Evolutionary conservation across 1,140 invertebrate genomes (phyloP).

Genomic region (Euborellia annulipes): DNA sequence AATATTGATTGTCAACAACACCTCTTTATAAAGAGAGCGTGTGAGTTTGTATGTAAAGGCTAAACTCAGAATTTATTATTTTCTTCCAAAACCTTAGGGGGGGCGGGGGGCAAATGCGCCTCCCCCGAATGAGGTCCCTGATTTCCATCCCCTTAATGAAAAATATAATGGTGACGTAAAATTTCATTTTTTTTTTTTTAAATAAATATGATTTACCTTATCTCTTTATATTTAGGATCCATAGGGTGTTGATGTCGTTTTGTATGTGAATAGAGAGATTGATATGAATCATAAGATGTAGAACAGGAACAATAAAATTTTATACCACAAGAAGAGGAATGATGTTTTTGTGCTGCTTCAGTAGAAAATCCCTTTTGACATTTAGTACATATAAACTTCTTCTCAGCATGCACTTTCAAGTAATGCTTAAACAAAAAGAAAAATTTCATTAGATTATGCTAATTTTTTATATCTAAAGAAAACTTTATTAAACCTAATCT

Average conservation of each 20-base stretch:
- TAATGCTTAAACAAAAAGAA: slow-evolving; percentile 33
- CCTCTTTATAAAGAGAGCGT: too few relatives aligned
- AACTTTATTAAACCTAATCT: too few relatives aligned
- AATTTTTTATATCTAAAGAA: too few relatives aligned
- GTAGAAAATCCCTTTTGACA: slow-evolving; percentile 40
- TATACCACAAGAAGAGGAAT: slow-evolving; percentile 32
- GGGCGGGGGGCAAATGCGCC: too few relatives aligned
- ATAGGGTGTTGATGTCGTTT: slow-evolving; percentile 33
- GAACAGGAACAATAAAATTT: slow-evolving; percentile 36
- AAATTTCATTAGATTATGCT: neutral
- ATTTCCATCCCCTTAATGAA: too few relatives aligned
- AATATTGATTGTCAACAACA: too few relatives aligned
- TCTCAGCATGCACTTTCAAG: slow-evolving; percentile 41
- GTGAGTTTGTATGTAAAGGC: too few relatives aligned
- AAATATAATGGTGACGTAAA: too few relatives aligned
- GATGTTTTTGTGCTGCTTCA: slow-evolving; percentile 28
- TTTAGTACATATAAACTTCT: slow-evolving; percentile 30
- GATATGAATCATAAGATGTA: slow-evolving; percentile 32
- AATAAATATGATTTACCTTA: slow-evolving; percentile 28
- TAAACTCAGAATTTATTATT: too few relatives aligned
- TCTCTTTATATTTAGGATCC: slow-evolving; percentile 15
- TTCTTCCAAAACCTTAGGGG: too few relatives aligned
- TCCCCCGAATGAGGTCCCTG: too few relatives aligned
- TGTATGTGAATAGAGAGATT: slow-evolving; percentile 38
- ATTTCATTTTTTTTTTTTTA: too few relatives aligned